Percentiles rank a stretch among this genome's conserved stretches.
Evolutionary conservation across 2,888 invertebrate species (phyloP).

Genomic region (Baronia brevicornis): DNA sequence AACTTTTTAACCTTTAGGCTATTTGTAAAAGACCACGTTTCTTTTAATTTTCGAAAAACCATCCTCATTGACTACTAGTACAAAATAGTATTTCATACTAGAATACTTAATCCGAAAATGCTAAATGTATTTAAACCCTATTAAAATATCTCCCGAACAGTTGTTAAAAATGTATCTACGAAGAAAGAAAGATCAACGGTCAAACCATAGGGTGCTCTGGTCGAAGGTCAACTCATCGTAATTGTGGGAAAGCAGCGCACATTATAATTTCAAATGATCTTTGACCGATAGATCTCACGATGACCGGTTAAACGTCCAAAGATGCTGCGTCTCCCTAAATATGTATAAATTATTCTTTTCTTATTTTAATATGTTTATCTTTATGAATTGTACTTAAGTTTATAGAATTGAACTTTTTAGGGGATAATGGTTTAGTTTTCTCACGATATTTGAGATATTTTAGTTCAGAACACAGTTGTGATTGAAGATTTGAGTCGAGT

Average conservation of each 20-base stretch:
- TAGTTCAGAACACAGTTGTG: too few relatives aligned
- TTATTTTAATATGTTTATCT: constrained; percentile 42
- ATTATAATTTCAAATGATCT: constrained; percentile 40
- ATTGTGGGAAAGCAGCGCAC: constrained; percentile 48
- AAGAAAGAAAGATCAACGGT: constrained; percentile 61
- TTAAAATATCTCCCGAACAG: too few relatives aligned
- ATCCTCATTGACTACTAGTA: constrained; percentile 9
- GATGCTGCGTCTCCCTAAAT: constrained; percentile 35
- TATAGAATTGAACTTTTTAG: too few relatives aligned
- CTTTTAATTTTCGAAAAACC: background rate
- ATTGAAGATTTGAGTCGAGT: too few relatives aligned
- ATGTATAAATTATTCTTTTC: constrained; percentile 47
- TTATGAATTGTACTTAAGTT: too few relatives aligned
- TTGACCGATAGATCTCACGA: constrained; percentile 50
- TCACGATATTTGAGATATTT: too few relatives aligned
- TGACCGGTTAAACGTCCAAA: constrained; percentile 35
- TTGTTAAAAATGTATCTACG: too few relatives aligned
- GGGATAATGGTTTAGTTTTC: constrained; percentile 19
- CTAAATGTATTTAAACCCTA: too few relatives aligned
- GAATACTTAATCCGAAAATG: too few relatives aligned
- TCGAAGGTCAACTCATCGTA: constrained; percentile 51
- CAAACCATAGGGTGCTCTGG: constrained; percentile 37
- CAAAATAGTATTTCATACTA: constrained; percentile 17
- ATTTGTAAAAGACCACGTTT: constrained; percentile 1
- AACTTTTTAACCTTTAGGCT: too few relatives aligned